These are phyloP conservation scores for Beaufortia kweichowensis DNA, from an alignment of 2,113 vertebrate species.

Conservation along the genomic window DNA sequence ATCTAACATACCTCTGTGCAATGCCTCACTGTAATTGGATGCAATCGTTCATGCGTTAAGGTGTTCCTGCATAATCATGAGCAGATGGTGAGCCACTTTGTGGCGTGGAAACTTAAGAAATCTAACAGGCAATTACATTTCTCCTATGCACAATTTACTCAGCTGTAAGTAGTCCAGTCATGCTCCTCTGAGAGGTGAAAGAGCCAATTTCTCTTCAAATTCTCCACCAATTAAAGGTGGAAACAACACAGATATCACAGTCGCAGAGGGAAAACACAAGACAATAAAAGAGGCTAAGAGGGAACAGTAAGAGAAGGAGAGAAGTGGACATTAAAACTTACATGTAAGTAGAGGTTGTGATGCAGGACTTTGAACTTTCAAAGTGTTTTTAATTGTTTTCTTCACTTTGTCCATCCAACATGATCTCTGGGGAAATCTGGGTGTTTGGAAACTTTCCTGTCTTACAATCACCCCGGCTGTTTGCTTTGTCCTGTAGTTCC, in stretches of 20 bases:
- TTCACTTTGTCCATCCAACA: no score
- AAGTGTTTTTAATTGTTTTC: background rate
- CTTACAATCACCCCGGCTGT: no score
- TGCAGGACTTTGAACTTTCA: background rate
- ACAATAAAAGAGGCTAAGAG: background rate
- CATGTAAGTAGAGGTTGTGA: no score
- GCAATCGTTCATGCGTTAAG: conserved; percentile 33
- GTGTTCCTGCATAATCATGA: conserved; percentile 29
- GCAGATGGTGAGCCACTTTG: conserved; percentile 33
- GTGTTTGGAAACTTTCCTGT: no score
- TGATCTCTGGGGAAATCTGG: no score
- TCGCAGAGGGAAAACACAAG: background rate
- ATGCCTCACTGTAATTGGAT: conserved; percentile 27
- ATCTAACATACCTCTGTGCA: conserved; percentile 11
- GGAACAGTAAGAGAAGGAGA: background rate
- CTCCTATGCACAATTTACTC: conserved; percentile 40
- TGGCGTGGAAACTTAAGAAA: conserved; percentile 35
- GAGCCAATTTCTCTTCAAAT: conserved; percentile 26
- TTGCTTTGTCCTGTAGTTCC: no score
- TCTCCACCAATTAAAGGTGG: conserved; percentile 35
- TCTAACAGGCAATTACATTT: conserved; percentile 40
- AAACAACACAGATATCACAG: conserved; percentile 11
- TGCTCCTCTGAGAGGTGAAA: conserved; percentile 36
- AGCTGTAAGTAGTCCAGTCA: conserved; percentile 19
- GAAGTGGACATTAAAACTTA: no score